Conservation (phyloP, 2,888 invertebrate species). For the Matsumyia berberina region DNA sequence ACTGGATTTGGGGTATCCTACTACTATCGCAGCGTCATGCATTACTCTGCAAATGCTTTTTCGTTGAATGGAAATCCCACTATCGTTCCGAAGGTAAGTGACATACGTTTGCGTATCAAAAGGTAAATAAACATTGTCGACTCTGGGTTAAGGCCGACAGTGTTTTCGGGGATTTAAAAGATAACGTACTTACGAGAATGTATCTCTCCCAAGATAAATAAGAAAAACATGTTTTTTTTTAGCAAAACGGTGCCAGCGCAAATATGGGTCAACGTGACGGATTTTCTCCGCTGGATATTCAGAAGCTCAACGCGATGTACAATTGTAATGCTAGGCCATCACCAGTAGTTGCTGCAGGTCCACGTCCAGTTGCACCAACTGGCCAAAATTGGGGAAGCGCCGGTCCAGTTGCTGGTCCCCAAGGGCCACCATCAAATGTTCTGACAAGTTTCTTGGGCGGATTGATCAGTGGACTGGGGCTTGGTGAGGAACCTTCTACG, state of each 20-base stretch:
- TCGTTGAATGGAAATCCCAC: constrained; percentile 89
- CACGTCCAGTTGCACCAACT: constrained; percentile 49
- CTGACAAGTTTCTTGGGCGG: constrained; percentile 81
- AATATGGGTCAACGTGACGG: constrained; percentile 90
- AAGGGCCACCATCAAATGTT: constrained; percentile 72
- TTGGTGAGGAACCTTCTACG: constrained; percentile 77
- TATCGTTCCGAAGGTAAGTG: constrained; percentile 88
- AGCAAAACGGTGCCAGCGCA: constrained; percentile 81
- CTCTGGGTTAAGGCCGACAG: constrained; percentile 32
- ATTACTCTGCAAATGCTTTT: constrained; percentile 92
- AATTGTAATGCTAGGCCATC: constrained; percentile 84
- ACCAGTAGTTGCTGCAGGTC: constrained; percentile 37
- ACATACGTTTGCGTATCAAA: constrained; percentile 2
- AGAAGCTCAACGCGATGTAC: constrained; percentile 91
- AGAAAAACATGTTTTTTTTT: constrained; percentile 10
- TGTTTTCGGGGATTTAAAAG: constrained; percentile 2
- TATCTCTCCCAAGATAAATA: not conserved
- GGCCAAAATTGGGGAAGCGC: not conserved
- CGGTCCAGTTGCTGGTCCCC: constrained; percentile 10
- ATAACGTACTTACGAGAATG: too few species aligned
- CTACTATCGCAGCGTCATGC: constrained; percentile 93
- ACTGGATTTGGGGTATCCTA: constrained; percentile 89
- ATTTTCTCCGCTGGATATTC: constrained; percentile 89
- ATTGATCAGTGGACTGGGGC: constrained; percentile 81
- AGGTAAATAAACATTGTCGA: not conserved